These are phyloP conservation scores for Bradypus variegatus DNA, from an alignment of 2,797 vertebrate species.

Conservation along the genomic window DNA sequence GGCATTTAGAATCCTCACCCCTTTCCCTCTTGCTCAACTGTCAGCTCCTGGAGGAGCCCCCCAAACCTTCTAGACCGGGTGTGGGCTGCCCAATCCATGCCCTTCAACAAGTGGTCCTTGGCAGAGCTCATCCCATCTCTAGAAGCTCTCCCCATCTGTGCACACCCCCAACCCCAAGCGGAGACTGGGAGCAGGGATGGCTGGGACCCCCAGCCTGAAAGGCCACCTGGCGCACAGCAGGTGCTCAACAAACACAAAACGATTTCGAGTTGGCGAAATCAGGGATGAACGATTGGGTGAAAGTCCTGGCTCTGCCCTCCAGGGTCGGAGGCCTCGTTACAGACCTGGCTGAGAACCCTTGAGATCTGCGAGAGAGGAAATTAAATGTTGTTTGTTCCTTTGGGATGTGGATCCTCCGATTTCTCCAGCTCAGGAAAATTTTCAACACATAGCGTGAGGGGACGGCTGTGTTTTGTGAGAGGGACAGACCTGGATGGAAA, in stretches of 20 bases:
- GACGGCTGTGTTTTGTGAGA: not conserved
- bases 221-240: rapidly evolving
- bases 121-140: not conserved
- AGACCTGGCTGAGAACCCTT: not conserved
- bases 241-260: not conserved
- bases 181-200: not conserved
- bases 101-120: rapidly evolving
- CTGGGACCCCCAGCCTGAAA: rapidly evolving
- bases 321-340: rapidly evolving
- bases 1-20: too few species aligned
- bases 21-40: too few species aligned
- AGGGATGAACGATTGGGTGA: too few species aligned
- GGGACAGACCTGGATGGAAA: not conserved
- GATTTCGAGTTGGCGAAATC: not conserved
- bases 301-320: not conserved
- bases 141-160: rapidly evolving
- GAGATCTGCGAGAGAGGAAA: not conserved
- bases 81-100: not conserved
- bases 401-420: not conserved
- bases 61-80: too few species aligned
- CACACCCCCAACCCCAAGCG: not conserved
- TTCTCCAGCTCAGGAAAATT: not conserved
- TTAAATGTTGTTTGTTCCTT: not conserved
- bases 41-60: not conserved
- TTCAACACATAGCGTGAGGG: not conserved